Base-by-base conservation (phyloP, 2,888 invertebrate genomes). In the Cyclophora albipunctata region DNA sequence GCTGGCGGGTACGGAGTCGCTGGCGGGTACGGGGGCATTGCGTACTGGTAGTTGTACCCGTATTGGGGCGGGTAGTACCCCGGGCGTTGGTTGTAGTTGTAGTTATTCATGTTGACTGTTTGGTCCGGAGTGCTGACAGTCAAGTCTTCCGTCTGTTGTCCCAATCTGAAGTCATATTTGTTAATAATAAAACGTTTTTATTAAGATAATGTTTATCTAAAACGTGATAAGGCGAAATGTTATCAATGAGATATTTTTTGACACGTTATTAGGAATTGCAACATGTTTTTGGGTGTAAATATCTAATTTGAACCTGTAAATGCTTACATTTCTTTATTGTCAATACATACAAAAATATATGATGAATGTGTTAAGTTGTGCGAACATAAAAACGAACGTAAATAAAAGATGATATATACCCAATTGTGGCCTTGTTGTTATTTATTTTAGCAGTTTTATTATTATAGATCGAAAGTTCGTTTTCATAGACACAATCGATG, bases 81-180 rank as follows among this genome's bases (percentile, higher is more conserved):
- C 34, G 84, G 83, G 40, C 77, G 59, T 47, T 78, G 84, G 54
- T 86, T 85, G 62, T 80, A 80, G 4, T 62, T 67, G n/a, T 79
- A 81, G 53, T 85, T 85, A 59, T 78, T 85, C 87, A 87, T 87
- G 53, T 73, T 75, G 47, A 47, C 57, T 37, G 73, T 66, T 7
- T 73, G 55, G 51, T 71, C 67, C 40, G 81, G 84, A 34, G 75
- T 67, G 49, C 61, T 77, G 47, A 81, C 46, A 49, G 79, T 65
- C 42, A 81, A 54, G 47, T 87, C 87, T 59, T 89, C 87, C n/a
- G 85, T 75, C 66, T 86, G 82, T 56, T 78, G 80, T 42, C 79
- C 78, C 61, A 85, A 75, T 62, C 89, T 89, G 78, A 34, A 79
- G 53, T 40, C 34, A 44, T 50, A 49, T 49, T 54, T 37, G 4